phyloP scores from a whole-genome alignment of 2,797 vertebrate species.

The Pangasius mekongensis region DNA sequence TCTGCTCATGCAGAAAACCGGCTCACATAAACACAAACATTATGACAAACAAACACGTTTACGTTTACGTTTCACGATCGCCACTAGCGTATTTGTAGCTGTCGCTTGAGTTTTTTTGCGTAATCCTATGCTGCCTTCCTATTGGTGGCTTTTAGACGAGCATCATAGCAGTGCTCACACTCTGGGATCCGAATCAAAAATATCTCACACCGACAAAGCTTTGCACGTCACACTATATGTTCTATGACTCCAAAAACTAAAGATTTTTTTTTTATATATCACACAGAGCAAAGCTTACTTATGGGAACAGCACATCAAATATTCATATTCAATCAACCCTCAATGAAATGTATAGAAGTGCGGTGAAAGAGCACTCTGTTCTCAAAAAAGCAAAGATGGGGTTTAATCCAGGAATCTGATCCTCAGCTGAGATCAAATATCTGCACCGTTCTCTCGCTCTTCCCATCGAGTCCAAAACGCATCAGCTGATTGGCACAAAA shows the following conservation, averaged over 20 bases:
- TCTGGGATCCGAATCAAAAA: neutral
- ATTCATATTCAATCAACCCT: slow-evolving; percentile 4
- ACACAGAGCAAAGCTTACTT: neutral
- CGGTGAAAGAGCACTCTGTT: neutral
- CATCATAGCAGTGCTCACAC: neutral
- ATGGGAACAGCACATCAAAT: slow-evolving; percentile 5
- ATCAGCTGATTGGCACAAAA: slow-evolving; percentile 6
- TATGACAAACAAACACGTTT: neutral
- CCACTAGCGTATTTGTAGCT: neutral
- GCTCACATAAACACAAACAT: neutral
- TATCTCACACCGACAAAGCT: neutral
- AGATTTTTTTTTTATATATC: neutral
- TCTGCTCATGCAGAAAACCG: neutral
- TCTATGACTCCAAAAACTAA: neutral
- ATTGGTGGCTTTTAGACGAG: neutral
- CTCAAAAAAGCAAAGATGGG: neutral
- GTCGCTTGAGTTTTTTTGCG: neutral
- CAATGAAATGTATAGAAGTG: neutral
- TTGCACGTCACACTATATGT: neutral
- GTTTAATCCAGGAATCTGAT: slow-evolving; percentile 11
- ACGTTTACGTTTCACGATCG: neutral
- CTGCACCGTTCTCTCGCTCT: neutral
- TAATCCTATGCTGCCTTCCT: neutral
- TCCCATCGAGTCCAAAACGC: neutral
- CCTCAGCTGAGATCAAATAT: slow-evolving; percentile 12